Evolutionary conservation across 2,888 invertebrate species (phyloP).

Genomic region (Hypsopygia costalis): DNA sequence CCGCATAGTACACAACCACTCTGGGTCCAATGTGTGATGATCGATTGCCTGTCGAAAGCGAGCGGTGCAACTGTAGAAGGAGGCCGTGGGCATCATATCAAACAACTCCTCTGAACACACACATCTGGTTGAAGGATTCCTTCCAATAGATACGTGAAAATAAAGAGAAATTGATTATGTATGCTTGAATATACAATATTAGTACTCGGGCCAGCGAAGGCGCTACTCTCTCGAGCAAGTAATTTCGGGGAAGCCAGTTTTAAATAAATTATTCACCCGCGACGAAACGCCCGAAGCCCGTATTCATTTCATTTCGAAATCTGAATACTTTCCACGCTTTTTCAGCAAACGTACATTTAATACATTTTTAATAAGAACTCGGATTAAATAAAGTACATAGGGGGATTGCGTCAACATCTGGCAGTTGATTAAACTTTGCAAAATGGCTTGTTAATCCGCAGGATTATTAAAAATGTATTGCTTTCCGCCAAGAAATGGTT

Average conservation of each 20-base stretch:
- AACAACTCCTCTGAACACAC: too few relatives aligned
- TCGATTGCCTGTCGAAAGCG: too few relatives aligned
- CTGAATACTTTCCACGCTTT: slow-evolving; percentile 70
- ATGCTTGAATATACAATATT: slow-evolving; percentile 24
- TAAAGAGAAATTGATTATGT: neutral
- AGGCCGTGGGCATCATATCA: too few relatives aligned
- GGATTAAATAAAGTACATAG: slow-evolving; percentile 52
- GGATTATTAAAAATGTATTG: neutral
- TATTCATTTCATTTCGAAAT: slow-evolving; percentile 80
- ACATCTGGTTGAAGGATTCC: neutral
- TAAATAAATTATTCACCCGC: slow-evolving; percentile 79
- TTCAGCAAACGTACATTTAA: slow-evolving; percentile 64
- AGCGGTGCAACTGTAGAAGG: too few relatives aligned
- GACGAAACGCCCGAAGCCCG: slow-evolving; percentile 75
- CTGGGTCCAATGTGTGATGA: too few relatives aligned
- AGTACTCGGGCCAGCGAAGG: slow-evolving; percentile 42
- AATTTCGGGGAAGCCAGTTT: slow-evolving; percentile 75
- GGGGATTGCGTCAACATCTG: slow-evolving; percentile 20
- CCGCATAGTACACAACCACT: too few relatives aligned
- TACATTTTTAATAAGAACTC: slow-evolving; percentile 73
- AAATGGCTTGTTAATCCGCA: slow-evolving; percentile 19
- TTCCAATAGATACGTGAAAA: neutral
- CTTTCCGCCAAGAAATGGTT: neutral
- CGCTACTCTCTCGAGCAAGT: slow-evolving; percentile 68
- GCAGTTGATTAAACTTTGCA: slow-evolving; percentile 20